Percentiles rank a stretch among this genome's conserved stretches.
Conservation (phyloP, 2,113 vertebrate genomes). For the Lagenorhynchus albirostris region DNA sequence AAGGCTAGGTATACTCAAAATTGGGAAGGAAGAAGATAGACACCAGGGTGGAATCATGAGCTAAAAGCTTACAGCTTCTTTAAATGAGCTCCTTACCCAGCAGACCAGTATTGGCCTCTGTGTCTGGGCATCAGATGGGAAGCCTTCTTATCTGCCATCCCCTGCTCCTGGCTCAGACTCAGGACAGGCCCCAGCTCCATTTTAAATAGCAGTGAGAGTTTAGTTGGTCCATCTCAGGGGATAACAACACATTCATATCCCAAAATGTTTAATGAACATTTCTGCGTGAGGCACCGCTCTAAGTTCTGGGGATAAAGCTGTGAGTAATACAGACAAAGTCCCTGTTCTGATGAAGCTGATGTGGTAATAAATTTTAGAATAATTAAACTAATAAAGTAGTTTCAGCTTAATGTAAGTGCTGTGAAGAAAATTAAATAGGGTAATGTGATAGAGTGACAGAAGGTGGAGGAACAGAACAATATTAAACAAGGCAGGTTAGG, state of each 20-base stretch:
- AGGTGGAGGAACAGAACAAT: not conserved
- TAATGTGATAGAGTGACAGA: not conserved
- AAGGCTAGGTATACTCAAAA: not conserved
- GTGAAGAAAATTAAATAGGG: not conserved
- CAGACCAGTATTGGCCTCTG: not conserved
- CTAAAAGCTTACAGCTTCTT: not conserved
- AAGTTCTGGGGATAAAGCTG: not conserved
- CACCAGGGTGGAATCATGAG: not conserved
- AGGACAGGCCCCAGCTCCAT: not conserved
- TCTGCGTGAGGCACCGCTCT: not conserved
- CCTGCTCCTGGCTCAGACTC: slow-evolving; percentile 18
- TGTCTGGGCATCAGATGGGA: not conserved
- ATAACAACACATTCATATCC: slow-evolving; percentile 6
- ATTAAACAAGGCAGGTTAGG: not conserved
- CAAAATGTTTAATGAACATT: not conserved
- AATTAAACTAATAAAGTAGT: not conserved
- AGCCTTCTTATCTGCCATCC: slow-evolving; percentile 38
- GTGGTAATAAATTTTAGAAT: not conserved
- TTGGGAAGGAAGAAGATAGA: not conserved
- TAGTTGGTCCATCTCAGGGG: not conserved
- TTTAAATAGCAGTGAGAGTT: not conserved
- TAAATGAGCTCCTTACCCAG: not conserved
- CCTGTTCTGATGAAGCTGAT: not conserved
- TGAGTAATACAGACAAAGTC: not conserved
- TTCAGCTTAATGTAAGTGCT: not conserved